A percentile compares a stretch with the other conserved stretches of the same genome.
Evolutionary conservation across 2,113 vertebrate species (phyloP).

Genomic region (Thalassoma bifasciatum): DNA sequence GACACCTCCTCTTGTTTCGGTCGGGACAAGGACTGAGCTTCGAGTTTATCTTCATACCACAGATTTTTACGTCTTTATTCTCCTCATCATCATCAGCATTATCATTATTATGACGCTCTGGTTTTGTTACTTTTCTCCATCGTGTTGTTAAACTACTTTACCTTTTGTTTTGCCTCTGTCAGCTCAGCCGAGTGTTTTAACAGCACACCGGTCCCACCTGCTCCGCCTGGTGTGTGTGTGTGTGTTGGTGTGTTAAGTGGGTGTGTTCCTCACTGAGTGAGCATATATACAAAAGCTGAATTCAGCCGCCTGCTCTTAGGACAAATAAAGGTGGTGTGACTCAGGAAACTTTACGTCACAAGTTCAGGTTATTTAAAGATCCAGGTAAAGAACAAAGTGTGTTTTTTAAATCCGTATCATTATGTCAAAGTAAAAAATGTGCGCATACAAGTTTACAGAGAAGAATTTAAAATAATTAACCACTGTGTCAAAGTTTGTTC

Average conservation of each 20-base stretch:
- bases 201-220: constrained; percentile 54
- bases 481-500: neutral
- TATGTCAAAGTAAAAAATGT: neutral
- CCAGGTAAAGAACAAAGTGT: neutral
- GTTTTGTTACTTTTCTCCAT: neutral
- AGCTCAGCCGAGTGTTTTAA: constrained; percentile 15
- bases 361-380: neutral
- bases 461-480: neutral
- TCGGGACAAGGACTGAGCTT: neutral
- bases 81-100: neutral
- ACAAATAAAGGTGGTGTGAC: constrained; percentile 31
- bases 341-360: neutral
- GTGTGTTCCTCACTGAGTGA: constrained; percentile 24
- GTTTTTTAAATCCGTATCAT: neutral
- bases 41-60: constrained; percentile 3
- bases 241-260: constrained; percentile 40
- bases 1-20: neutral
- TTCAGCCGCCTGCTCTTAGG: neutral
- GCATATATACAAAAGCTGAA: constrained; percentile 22
- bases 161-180: constrained; percentile 23
- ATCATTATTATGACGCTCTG: neutral
- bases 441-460: neutral
- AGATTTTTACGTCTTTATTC: neutral
- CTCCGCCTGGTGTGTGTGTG: constrained; percentile 38
- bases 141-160: neutral